Percentiles rank a stretch among this genome's conserved stretches.
These are phyloP conservation scores for Drosophila quadrilineata DNA, from an alignment of 1,140 invertebrate genomes.

Conservation along the genomic window DNA sequence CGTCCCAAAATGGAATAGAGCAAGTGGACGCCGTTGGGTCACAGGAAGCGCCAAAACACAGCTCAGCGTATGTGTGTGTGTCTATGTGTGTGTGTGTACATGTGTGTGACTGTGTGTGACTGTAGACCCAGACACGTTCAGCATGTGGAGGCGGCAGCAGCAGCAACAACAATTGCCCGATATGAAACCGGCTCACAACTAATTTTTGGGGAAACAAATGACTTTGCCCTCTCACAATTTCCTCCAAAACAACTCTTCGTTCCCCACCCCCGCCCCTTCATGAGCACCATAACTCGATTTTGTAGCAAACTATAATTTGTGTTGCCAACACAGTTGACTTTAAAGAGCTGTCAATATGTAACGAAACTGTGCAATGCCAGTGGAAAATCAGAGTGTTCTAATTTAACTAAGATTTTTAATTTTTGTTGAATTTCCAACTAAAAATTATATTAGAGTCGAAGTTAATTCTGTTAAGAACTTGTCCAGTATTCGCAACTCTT, in stretches of 20 bases:
- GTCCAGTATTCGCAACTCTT: too few relatives aligned
- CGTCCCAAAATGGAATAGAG: conserved; percentile 70
- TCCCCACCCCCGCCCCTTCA: neutral
- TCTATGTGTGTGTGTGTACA: too few relatives aligned
- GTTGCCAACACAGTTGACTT: too few relatives aligned
- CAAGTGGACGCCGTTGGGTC: conserved; percentile 40
- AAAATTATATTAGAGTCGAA: too few relatives aligned
- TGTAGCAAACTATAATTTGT: too few relatives aligned
- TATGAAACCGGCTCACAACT: conserved; percentile 66
- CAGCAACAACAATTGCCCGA: conserved; percentile 52
- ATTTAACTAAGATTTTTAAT: too few relatives aligned
- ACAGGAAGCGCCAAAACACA: conserved; percentile 31
- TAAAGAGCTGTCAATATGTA: too few relatives aligned
- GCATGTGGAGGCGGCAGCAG: conserved; percentile 37
- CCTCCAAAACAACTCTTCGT: neutral
- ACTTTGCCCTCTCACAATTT: conserved; percentile 41
- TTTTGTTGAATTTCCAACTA: too few relatives aligned
- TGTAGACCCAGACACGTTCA: conserved; percentile 65
- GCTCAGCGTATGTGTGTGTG: too few relatives aligned
- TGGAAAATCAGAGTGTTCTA: too few relatives aligned
- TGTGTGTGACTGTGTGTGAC: too few relatives aligned
- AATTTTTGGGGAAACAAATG: conserved; percentile 70
- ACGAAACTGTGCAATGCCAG: neutral
- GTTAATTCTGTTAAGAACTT: too few relatives aligned
- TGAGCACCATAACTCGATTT: neutral